Evolutionary conservation across 35 echinoderm and acorn worm species (phyloP), one percentile per base, ranked within the genome.

Genomic region (Apostichopus californicus): DNA sequence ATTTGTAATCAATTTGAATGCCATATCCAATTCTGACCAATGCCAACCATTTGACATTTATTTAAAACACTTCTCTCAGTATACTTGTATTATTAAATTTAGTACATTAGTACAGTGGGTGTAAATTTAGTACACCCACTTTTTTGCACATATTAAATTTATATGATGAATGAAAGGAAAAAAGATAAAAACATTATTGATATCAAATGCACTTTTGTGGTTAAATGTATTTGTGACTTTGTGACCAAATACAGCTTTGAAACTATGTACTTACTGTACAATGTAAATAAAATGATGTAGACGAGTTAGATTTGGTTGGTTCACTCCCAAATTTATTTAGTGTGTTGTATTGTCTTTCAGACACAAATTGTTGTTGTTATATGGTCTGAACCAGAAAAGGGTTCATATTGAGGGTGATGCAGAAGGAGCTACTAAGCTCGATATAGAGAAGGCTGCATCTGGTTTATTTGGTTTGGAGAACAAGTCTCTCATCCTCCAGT

Each of bases 281-380:
- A 73, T 73, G 13, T 21, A 73, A 73, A 15, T 73, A 21, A 15
- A 73, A 14, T 15, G 13, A 73, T 73, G 13, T 21, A 73, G 21
- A 73, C 21, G 71, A 21, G 71, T 1, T 15, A 73, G 71, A 73
- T 73, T 34, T 34, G 28, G 28, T 34, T 34, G 28, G 28, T 34
- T 34, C 28, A 34, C 28, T 34, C 28, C 1, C 28, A 34, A 34
- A 34, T 34, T 34, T 34, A 34, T 34, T 34, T 34, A 46, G 20
- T 78, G 2, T 24, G n/a, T 8, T 46, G 2, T 2, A 6, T 86
- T 60, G 56, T 60, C 83, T 86, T 86, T 14, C 83, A 86, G 83
- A 57, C 59, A 86, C 83, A 86, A 57, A 86, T 86, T 86, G 57
- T 86, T 86, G 83, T 8, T 86, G 4, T 7, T 56, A 57, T 86